These are phyloP conservation scores for Xenus cinereus DNA, from an alignment of 2,113 vertebrate species.

Conservation along the genomic window DNA sequence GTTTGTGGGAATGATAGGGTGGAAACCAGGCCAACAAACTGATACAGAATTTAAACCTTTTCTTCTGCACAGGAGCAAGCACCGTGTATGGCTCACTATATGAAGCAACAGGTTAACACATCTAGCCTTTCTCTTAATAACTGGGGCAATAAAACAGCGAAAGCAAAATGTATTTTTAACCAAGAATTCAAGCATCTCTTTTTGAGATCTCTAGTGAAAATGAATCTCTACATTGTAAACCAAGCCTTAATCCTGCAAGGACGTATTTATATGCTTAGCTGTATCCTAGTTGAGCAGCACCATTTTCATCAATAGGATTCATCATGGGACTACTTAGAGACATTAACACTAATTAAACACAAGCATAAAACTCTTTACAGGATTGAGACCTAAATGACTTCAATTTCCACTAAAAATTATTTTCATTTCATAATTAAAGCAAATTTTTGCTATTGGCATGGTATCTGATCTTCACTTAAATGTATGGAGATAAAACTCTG, in stretches of 20 bases:
- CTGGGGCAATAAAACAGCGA: not conserved
- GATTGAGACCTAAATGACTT: conserved; percentile 6
- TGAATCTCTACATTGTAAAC: not conserved
- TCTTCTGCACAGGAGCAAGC: not conserved
- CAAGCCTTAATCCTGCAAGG: not conserved
- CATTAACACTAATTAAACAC: conserved; percentile 52
- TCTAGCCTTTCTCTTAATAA: not conserved
- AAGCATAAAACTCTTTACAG: conserved; percentile 30
- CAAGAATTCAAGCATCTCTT: not conserved
- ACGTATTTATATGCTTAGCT: not conserved
- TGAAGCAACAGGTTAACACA: not conserved
- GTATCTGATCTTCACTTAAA: not conserved
- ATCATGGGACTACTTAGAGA: conserved; percentile 39
- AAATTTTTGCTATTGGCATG: not conserved
- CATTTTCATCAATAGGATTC: conserved; percentile 16
- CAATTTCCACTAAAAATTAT: conserved; percentile 43
- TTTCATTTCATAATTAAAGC: conserved; percentile 29
- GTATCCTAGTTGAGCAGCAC: not conserved
- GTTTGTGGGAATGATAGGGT: not conserved
- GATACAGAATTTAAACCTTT: not conserved
- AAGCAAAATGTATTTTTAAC: not conserved
- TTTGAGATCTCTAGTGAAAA: not conserved
- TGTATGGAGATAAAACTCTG: not conserved
- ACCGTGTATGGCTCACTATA: not conserved
- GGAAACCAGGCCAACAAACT: not conserved